A percentile compares a stretch with the other conserved stretches of the same genome.
Evolutionary conservation across 2,797 vertebrate genomes (phyloP).

Genomic region (Mallotus villosus): DNA sequence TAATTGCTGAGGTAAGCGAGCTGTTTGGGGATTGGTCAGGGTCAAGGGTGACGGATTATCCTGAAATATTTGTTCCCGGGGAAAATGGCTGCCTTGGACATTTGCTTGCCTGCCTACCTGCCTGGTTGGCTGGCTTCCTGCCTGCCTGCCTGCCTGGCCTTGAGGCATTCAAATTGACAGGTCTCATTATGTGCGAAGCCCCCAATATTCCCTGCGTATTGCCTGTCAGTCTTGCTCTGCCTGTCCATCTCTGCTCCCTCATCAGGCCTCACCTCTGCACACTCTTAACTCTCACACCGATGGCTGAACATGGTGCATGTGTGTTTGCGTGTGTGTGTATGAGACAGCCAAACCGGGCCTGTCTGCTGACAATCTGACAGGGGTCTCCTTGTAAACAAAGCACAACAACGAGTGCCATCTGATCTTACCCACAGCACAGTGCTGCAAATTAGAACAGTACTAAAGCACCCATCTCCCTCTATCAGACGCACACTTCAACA

Average conservation of each 20-base stretch:
- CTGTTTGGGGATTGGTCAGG: slow-evolving; percentile 61
- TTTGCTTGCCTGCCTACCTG: slow-evolving; percentile 6
- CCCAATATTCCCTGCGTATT: slow-evolving; percentile 55
- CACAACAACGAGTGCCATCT: slow-evolving; percentile 76
- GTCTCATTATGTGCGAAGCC: slow-evolving; percentile 76
- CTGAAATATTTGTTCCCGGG: slow-evolving; percentile 47
- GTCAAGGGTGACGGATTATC: slow-evolving; percentile 73
- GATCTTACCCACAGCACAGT: slow-evolving; percentile 79
- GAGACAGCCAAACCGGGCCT: slow-evolving; percentile 69
- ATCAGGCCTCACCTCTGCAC: slow-evolving; percentile 46
- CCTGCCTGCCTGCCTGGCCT: slow-evolving; percentile 60
- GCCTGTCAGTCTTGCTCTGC: slow-evolving; percentile 72
- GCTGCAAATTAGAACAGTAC: slow-evolving; percentile 86
- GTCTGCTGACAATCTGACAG: slow-evolving; percentile 80
- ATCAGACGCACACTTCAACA: slow-evolving; percentile 25
- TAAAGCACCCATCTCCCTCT: slow-evolving; percentile 62
- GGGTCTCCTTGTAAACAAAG: slow-evolving; percentile 88
- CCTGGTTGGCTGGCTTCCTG: neutral
- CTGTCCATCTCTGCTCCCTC: slow-evolving; percentile 61
- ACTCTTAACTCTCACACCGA: slow-evolving; percentile 37
- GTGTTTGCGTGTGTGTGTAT: neutral
- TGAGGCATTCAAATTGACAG: slow-evolving; percentile 78
- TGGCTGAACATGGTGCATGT: neutral
- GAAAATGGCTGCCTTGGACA: slow-evolving; percentile 54
- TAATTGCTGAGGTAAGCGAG: slow-evolving; percentile 64